phyloP scores from a whole-genome alignment of 2,888 invertebrate genomes.

The Tromatobia lineatoria region DNA sequence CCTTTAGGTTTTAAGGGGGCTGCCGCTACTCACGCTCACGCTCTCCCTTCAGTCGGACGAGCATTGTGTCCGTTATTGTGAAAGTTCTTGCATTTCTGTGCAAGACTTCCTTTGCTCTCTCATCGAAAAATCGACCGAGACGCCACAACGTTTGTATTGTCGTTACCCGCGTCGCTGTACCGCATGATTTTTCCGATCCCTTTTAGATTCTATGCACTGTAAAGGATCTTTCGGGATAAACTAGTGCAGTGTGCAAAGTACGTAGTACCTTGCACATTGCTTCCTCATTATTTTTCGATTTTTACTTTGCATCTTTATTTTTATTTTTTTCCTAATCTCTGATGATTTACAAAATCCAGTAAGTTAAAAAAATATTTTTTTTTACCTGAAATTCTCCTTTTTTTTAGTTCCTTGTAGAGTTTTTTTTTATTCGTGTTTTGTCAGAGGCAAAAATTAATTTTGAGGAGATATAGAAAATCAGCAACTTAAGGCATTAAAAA shows the following conservation, averaged over 20 bases:
- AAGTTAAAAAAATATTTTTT: too few relatives aligned
- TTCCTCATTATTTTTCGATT: too few relatives aligned
- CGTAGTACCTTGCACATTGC: too few relatives aligned
- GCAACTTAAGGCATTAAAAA: neutral
- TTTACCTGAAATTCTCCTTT: too few relatives aligned
- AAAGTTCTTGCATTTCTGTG: slow-evolving; percentile 71
- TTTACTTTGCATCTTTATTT: too few relatives aligned
- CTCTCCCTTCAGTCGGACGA: slow-evolving; percentile 51
- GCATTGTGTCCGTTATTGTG: slow-evolving; percentile 77
- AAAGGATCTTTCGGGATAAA: too few relatives aligned
- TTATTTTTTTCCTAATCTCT: too few relatives aligned
- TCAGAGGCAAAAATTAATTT: too few relatives aligned
- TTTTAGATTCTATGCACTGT: slow-evolving; percentile 11
- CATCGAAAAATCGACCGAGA: slow-evolving; percentile 59
- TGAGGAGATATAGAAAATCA: neutral
- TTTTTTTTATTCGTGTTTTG: too few relatives aligned
- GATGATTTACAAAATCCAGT: too few relatives aligned
- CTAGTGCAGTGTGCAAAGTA: too few relatives aligned
- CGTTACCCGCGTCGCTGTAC: slow-evolving; percentile 54
- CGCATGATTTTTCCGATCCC: neutral
- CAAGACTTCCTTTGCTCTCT: slow-evolving; percentile 64
- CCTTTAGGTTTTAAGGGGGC: slow-evolving; percentile 31
- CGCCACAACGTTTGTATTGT: slow-evolving; percentile 66
- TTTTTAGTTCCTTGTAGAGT: too few relatives aligned
- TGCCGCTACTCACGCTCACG: slow-evolving; percentile 29